Base-by-base conservation (phyloP, 2,797 vertebrate species). In the Crocidura indochinensis region DNA sequence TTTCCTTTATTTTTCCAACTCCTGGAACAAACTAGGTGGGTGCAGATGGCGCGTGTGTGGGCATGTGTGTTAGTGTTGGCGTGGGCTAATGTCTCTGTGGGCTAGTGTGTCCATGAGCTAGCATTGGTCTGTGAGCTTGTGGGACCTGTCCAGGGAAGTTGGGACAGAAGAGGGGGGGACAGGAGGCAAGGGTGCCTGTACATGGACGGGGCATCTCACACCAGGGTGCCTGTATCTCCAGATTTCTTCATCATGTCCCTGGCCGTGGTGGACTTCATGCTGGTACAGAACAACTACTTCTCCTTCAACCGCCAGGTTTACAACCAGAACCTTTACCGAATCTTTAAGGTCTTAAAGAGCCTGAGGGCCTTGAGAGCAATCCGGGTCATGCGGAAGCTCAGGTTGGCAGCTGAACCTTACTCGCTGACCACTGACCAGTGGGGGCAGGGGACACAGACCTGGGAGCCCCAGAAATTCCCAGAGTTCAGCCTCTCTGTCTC, bases 161-260 rank as follows among this genome's bases (percentile, higher is more conserved):
- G n/a, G n/a, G 38, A 53, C 20, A 1, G 3, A 46, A 27, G 49
- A 38, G 4, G 14, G 1, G 0, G 27, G 8, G 20, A 38, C 38
- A 38, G 38, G 38, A 38, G 11, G 53, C 53, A 56, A 8, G 2
- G 8, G 22, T 38, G 38, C 38, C 38, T 38, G 38, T 38, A 38
- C 38, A 38, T 38, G 38, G 38, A 10, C 49, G 26, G 51, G 51
- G 47, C 11, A 56, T 74, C 0, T 10, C 64, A 1, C 71, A 44
- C 27, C 5, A 64, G 79, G n/a, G 0, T 26, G 27, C 15, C 3
- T n/a, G 19, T 10, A 2, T 49, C 89, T 77, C 2, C 95, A 97
- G 97, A 97, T 79, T 97, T 97, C 91, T 89, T 97, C 94, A 97
- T 97, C 89, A 64, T 97, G 94, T 0, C 86, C 72, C 92, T 95